These are phyloP conservation scores for Halcyon senegalensis DNA, from an alignment of 2,113 vertebrate genomes.

Conservation along the genomic window DNA sequence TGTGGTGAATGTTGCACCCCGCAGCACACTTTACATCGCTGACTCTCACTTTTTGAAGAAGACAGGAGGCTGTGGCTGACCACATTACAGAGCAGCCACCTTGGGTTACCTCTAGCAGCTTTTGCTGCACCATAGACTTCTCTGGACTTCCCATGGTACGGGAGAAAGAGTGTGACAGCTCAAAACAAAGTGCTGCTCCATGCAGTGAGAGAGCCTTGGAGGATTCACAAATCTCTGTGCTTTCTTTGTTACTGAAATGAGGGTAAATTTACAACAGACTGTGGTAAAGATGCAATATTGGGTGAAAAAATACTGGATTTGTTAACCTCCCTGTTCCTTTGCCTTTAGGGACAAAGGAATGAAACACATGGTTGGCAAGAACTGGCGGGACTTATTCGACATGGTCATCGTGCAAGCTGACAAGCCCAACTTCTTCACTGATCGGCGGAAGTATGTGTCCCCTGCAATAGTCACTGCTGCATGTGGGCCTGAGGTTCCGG, in stretches of 20 bases:
- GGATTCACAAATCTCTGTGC: not conserved
- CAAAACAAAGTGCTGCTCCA: not conserved
- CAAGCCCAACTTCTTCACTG: constrained; percentile 84
- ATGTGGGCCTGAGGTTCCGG: not conserved
- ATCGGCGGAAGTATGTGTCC: constrained; percentile 78
- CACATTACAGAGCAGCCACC: not conserved
- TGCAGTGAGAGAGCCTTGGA: not conserved
- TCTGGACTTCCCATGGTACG: not conserved
- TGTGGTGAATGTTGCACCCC: not conserved
- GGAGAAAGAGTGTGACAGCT: not conserved
- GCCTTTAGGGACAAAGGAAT: constrained; percentile 81
- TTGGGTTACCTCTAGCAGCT: not conserved
- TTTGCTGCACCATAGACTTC: not conserved
- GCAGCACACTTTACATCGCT: not conserved
- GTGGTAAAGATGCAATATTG: not conserved
- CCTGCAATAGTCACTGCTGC: not conserved
- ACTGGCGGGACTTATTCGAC: constrained; percentile 82
- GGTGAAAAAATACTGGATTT: not conserved
- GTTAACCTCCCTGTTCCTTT: not conserved
- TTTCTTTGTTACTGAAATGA: not conserved
- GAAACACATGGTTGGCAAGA: constrained; percentile 83
- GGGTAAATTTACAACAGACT: not conserved
- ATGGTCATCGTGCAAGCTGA: constrained; percentile 84
- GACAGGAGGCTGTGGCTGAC: not conserved
- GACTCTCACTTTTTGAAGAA: not conserved